Evolutionary conservation across 2,113 vertebrate species (phyloP), one percentile per base, ranked within the genome.

Genomic region (Hepsetus odoe): DNA sequence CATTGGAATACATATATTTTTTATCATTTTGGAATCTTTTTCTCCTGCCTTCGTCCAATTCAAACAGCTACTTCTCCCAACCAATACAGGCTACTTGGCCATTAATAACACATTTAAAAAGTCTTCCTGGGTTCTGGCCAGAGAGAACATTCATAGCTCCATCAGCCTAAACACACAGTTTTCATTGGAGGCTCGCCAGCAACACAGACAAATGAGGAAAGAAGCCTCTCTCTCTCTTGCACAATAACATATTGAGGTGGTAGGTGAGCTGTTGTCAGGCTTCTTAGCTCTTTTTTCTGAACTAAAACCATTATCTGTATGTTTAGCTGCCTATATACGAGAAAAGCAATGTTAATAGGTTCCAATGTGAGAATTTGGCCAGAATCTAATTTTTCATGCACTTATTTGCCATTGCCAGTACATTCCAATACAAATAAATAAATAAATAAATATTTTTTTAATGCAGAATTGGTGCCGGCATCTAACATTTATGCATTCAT

Each of bases 81-180:
- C 59, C 53, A 53, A 78, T 72, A 73, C 75, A 81, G 76, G 38
- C 58, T 49, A 32, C 59, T 69, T 64, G 30, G 82, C 82, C 86
- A 85, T 84, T 84, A 85, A 85, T 81, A 85, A 87, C 77, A 84
- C 46, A 82, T 70, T 84, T 80, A 80, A 76, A 83, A 82, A 80
- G 66, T 79, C 76, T 82, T 76, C 46, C 72, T 80, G 69, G 71
- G 67, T 51, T 67, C 44, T 42, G 62, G 74, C 84, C 86, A 84
- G 78, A 67, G 28, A 78, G 76, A 79, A 85, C 82, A 81, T 81
- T 87, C 81, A 81, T 69, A 81, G 83, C 69, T 83, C 84, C 82
- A 84, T 83, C 84, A 81, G 70, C 78, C 82, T 80, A 83, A 85
- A 85, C 77, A 71, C 82, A 85, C 64, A 76, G 82, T 83, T 85